These are phyloP conservation scores for Cataglyphis rosenhaueri DNA, from an alignment of 2,888 invertebrate species.

Conservation along the genomic window DNA sequence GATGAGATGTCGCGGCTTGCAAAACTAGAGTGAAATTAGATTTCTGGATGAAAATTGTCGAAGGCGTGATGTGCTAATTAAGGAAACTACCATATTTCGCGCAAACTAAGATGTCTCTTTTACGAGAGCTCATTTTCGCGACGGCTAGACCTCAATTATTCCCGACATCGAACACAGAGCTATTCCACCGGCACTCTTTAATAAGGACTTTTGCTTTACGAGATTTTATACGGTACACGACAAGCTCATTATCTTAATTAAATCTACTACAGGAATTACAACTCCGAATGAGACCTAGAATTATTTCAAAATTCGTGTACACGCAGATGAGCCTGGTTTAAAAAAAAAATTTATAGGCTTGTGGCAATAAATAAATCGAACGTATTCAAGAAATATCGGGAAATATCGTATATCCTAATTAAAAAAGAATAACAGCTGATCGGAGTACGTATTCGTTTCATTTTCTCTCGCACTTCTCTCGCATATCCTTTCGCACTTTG, in stretches of 20 bases:
- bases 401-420: not conserved
- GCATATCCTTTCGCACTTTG: not conserved
- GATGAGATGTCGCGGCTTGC: not conserved
- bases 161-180: slow-evolving; percentile 54
- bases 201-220: slow-evolving; percentile 57
- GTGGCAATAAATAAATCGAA: slow-evolving; percentile 21
- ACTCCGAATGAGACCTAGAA: slow-evolving; percentile 45
- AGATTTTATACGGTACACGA: slow-evolving; percentile 56
- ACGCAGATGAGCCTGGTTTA: not conserved
- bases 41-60: slow-evolving; percentile 8
- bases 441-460: not conserved
- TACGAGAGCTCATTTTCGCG: slow-evolving; percentile 45
- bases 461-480: not conserved
- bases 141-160: slow-evolving; percentile 54
- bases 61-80: slow-evolving; percentile 42
- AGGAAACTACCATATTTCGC: slow-evolving; percentile 37
- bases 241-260: slow-evolving; percentile 56
- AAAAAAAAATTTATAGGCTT: slow-evolving; percentile 19
- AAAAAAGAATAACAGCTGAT: not conserved
- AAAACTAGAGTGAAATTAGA: not conserved
- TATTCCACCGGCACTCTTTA: slow-evolving; percentile 52
- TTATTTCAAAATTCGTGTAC: slow-evolving; percentile 53
- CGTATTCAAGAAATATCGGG: slow-evolving; percentile 11
- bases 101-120: slow-evolving; percentile 49
- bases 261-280: slow-evolving; percentile 56